Evolutionary conservation across 2,113 vertebrate genomes (phyloP), one percentile per base, ranked within the genome.

Genomic region (Dolichallabes microphthalmus): DNA sequence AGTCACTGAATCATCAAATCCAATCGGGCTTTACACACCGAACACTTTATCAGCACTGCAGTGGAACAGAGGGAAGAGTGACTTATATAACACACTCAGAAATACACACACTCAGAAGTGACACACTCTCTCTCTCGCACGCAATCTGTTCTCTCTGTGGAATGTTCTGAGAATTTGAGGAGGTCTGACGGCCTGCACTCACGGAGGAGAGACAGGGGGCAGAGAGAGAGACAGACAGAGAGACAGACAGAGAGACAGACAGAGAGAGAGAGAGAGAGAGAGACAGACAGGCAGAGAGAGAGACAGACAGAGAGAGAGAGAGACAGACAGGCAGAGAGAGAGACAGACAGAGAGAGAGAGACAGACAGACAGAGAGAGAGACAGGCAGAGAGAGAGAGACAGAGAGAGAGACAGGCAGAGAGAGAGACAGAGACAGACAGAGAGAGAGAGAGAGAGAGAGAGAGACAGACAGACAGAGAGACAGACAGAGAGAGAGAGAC

Each of bases 131-230:
- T 52, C 79, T 4, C 30, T 73, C 86, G 53, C 85, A 78, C 81
- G 78, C 73, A 83, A 52, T 27, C 35, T 84, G 71, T 77, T 77
- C 45, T 39, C 50, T 64, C 75, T 58, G 50, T 10, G 35, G 60
- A 84, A 66, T 35, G 20, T 77, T 83, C 87, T 4, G 87, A 90
- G 74, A 25, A 78, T 85, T 30, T 85, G 22, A 66, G 30, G 11
- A 39, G 30, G 30, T 30, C 32, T 75, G 82, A 61, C 35, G 30
- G 25, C 32, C 22, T 39, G 25, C 15, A 45, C 25, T 27, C 25
- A 20, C 30, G 27, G 58, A 82, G 89, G 86, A 66, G 63, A 25
- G 35, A 45, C 39, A 63, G 30, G 53, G 39, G 52, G n/a, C 32
- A 69, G 39, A 52, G 60, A 50, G 25, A 84, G 58, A 57, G 45